Evolutionary conservation across 2,113 vertebrate species (phyloP), one percentile per base, ranked within the genome.

Genomic region (Scytalopus superciliaris): DNA sequence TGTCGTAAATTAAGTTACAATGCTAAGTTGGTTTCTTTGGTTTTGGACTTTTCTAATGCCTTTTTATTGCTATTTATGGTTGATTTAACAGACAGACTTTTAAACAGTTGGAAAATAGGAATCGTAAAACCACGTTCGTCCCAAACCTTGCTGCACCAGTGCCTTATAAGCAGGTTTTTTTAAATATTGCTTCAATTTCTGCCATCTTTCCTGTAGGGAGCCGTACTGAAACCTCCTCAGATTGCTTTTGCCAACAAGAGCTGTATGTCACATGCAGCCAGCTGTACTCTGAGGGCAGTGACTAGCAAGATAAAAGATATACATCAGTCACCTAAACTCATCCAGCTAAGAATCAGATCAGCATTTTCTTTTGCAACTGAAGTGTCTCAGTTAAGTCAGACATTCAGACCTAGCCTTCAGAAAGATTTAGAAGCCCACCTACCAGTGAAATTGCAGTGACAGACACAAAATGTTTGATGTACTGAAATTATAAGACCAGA

Each of bases 121-220:
- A 78, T 75, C 25, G 31, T 53, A 53, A 78, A 95, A 78, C 23
- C 56, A 25, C 22, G 50, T 86, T 96, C 0, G 0, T 79, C 63
- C 50, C 78, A 88, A 89, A 91, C 70, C 67, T 95, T 91, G 89
- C 84, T 94, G 74, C 84, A 96, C 84, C 77, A 93, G 95, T 97
- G 96, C 96, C 96, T 97, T 96, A 96, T 27, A 64, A 90, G 57
- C 68, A 96, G 62, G 14, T 90, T 88, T 96, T 96, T 83, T 78
- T 19, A 82, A 94, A 69, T 8, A 56, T n/a, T 18, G 9, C 53
- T 96, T 90, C 62, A 62, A 1, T 85, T 95, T 69, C 69, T 93
- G 69, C 76, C 79, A 42, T 66, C 31, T 84, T 84, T 62, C 53
- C 33, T 53, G 5, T 22, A 40, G 66, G 84, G 62, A 79, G 44